Evolutionary conservation across 2,797 vertebrate genomes (phyloP).

Genomic region (Saxicola maurus): DNA sequence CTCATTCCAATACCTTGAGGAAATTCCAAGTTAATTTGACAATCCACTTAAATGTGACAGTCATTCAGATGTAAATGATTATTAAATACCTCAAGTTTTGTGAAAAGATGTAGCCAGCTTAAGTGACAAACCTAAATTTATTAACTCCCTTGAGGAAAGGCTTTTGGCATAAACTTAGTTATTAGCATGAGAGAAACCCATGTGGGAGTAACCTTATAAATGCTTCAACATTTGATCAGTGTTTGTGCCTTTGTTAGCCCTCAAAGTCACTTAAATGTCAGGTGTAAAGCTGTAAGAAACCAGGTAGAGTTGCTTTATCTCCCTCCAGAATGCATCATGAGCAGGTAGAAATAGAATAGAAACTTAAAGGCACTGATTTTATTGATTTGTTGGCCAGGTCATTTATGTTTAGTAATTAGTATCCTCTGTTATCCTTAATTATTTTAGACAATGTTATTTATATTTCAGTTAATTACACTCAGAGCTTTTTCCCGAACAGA

Average conservation of each 20-base stretch:
- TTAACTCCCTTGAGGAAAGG: not conserved
- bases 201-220: slow-evolving; percentile 21
- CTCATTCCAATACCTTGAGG: not conserved
- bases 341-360: not conserved
- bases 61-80: not conserved
- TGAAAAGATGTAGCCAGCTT: not conserved
- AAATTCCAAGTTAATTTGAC: slow-evolving; percentile 16
- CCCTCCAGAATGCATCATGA: not conserved
- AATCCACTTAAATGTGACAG: not conserved
- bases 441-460: not conserved
- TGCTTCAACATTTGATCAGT: slow-evolving; percentile 4
- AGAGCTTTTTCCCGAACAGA: not conserved
- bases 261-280: slow-evolving; percentile 32
- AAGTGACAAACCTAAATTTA: slow-evolving; percentile 1
- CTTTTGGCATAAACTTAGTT: not conserved
- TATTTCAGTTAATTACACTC: not conserved
- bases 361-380: not conserved
- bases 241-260: slow-evolving; percentile 4
- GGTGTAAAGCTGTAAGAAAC: not conserved
- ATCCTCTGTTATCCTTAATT: not conserved
- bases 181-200: not conserved
- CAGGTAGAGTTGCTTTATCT: not conserved
- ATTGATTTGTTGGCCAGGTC: not conserved
- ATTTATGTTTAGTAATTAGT: not conserved
- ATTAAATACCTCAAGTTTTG: not conserved